These are phyloP conservation scores for Eupithecia subumbrata DNA, from an alignment of 2,888 invertebrate species.

Conservation along the genomic window DNA sequence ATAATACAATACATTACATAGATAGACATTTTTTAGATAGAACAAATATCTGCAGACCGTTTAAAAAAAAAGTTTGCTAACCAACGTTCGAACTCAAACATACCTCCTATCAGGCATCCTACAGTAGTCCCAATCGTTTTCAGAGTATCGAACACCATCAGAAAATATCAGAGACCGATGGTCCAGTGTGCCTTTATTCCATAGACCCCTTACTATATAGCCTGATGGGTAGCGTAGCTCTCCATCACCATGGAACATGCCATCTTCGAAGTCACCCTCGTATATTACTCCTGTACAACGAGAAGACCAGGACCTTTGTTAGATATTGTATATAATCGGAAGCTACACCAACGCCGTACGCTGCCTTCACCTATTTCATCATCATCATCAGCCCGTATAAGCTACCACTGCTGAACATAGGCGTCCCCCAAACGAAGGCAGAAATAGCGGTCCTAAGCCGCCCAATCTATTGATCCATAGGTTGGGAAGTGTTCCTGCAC, in stretches of 20 bases:
- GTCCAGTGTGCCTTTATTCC: conserved; percentile 83
- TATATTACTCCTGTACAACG: conserved; percentile 78
- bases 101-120: conserved; percentile 85
- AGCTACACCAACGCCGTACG: no score
- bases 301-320: background rate
- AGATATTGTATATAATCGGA: no score
- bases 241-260: conserved; percentile 88
- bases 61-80: background rate
- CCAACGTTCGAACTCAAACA: background rate
- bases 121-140: conserved; percentile 87
- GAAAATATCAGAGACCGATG: conserved; percentile 83
- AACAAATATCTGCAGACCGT: no score
- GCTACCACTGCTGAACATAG: no score
- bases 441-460: no score
- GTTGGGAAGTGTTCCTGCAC: no score
- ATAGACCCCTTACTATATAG: conserved; percentile 85
- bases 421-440: no score
- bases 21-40: no score
- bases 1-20: no score
- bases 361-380: background rate
- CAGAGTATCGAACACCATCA: conserved; percentile 83
- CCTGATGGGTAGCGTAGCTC: conserved; percentile 85
- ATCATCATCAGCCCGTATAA: no score
- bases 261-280: conserved; percentile 86
- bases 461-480: no score